Conservation (phyloP, 1,140 invertebrate species). For the Cardiocondyla obscurior region DNA sequence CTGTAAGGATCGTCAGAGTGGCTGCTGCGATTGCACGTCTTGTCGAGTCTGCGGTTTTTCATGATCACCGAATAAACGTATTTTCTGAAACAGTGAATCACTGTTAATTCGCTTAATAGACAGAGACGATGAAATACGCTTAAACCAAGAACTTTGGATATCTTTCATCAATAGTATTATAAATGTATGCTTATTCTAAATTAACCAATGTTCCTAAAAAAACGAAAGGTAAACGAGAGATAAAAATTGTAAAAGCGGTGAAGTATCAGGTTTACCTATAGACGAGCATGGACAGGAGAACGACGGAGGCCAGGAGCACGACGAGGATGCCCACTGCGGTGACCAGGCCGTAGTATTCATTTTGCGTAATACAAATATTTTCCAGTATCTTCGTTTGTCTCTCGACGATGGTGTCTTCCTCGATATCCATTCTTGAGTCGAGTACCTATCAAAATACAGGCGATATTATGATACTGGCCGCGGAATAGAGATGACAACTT, state of each 20-base stretch:
- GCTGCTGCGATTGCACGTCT: constrained; percentile 71
- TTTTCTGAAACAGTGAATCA: constrained; percentile 73
- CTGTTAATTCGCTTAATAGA: neutral
- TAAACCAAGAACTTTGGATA: neutral
- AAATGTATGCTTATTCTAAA: neutral
- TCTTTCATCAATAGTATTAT: neutral
- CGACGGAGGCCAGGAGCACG: constrained; percentile 87
- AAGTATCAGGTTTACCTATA: constrained; percentile 85
- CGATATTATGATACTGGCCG: neutral
- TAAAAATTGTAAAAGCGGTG: neutral
- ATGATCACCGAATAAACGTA: constrained; percentile 79
- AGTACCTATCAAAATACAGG: constrained; percentile 83
- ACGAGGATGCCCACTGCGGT: constrained; percentile 89
- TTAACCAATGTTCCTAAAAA: neutral
- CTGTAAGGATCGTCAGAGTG: constrained; percentile 75
- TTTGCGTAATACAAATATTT: constrained; percentile 88
- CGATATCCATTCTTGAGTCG: constrained; percentile 89
- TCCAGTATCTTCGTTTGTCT: constrained; percentile 85
- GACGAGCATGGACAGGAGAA: constrained; percentile 87
- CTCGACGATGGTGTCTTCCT: constrained; percentile 85
- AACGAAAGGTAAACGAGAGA: neutral
- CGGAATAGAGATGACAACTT: neutral
- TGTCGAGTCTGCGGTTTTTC: constrained; percentile 79
- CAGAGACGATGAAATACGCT: neutral
- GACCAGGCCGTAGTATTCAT: constrained; percentile 91